Conservation (phyloP, 2,113 vertebrate species). For the Recurvirostra avosetta region DNA sequence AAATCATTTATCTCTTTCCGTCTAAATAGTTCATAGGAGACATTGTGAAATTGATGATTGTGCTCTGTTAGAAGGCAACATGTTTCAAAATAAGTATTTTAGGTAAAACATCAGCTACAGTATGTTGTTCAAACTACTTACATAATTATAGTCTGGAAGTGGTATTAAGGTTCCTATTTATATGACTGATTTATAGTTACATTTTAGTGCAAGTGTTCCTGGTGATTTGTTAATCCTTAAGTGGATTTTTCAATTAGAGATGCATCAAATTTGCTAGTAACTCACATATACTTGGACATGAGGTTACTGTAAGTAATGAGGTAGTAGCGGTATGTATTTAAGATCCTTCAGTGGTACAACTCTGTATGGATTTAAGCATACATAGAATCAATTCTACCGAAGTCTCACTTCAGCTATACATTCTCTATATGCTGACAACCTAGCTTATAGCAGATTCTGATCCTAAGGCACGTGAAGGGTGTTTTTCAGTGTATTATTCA, state of each 20-base stretch:
- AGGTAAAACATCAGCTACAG: not conserved
- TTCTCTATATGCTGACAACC: not conserved
- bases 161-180: not conserved
- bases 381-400: not conserved
- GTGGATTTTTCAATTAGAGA: not conserved
- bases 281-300: not conserved
- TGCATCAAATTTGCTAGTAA: not conserved
- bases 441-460: not conserved
- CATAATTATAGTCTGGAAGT: not conserved
- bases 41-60: not conserved
- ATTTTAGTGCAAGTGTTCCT: not conserved
- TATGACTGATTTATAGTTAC: not conserved
- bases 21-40: not conserved
- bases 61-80: not conserved
- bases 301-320: not conserved
- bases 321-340: not conserved
- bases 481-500: not conserved
- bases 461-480: not conserved
- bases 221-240: not conserved
- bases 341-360: not conserved
- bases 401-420: not conserved
- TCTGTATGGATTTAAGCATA: not conserved
- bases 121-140: slow-evolving; percentile 16
- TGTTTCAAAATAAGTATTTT: not conserved
- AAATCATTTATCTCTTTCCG: not conserved